A percentile compares a stretch with the other conserved stretches of the same genome.
Evolutionary conservation across 2,888 invertebrate genomes (phyloP).

Genomic region (Drosophila mettleri): DNA sequence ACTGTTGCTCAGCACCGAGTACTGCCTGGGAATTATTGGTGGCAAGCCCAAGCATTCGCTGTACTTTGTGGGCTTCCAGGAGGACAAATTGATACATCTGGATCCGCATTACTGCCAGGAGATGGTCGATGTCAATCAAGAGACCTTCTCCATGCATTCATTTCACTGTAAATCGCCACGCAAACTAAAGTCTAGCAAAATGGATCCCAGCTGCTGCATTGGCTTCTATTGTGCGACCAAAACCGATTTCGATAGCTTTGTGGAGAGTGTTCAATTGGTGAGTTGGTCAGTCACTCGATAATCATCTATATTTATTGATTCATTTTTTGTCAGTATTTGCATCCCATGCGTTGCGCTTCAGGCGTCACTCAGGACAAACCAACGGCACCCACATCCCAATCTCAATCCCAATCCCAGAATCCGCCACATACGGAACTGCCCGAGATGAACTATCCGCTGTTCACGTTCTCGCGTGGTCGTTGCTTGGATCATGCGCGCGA

Average conservation of each 20-base stretch:
- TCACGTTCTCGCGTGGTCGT: constrained; percentile 91
- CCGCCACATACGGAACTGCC: constrained; percentile 56
- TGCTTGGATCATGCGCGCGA: constrained; percentile 86
- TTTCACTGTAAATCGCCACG: constrained; percentile 95
- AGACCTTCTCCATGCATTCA: constrained; percentile 90
- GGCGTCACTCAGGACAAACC: constrained; percentile 72
- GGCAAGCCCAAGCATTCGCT: constrained; percentile 96
- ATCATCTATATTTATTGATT: not conserved
- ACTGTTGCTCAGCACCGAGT: constrained; percentile 91
- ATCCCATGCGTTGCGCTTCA: constrained; percentile 85
- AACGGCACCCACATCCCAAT: constrained; percentile 18
- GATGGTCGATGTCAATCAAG: constrained; percentile 93
- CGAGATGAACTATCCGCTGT: constrained; percentile 91
- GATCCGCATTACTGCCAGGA: constrained; percentile 98
- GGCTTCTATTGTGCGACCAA: constrained; percentile 94
- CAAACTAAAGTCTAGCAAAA: constrained; percentile 92
- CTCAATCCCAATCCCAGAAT: constrained; percentile 45
- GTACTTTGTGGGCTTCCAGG: constrained; percentile 97
- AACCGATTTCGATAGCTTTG: constrained; percentile 91
- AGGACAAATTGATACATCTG: constrained; percentile 95
- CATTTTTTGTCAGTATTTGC: constrained; percentile 85
- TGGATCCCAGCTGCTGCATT: constrained; percentile 97
- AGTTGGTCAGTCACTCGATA: constrained; percentile 2
- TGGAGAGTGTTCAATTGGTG: constrained; percentile 89
- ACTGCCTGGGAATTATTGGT: constrained; percentile 96